Evolutionary conservation across 2,797 vertebrate genomes (phyloP), one percentile per base, ranked within the genome.

Genomic region (Onychomys arenicola): DNA sequence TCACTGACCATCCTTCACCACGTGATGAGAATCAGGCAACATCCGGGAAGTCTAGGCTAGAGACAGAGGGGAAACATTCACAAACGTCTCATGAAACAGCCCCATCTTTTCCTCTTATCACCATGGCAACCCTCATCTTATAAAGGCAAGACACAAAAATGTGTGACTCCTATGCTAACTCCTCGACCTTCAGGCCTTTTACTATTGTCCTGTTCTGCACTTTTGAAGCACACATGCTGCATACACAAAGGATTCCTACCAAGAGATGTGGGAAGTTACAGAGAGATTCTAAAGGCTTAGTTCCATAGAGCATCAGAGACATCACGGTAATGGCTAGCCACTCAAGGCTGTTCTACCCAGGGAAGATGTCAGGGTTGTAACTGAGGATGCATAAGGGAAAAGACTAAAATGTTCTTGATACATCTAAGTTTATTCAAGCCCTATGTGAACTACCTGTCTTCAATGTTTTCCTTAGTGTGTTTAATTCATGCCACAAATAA

Each of bases 141-240:
- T 78, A 92, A 95, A 97, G 65, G 57, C 88, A 81, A 40, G 21
- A 91, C 69, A 85, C 65, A 71, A 88, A 40, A 89, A 52, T 61
- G 34, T 91, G 75, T 91, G 81, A 91, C 59, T 95, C 88, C 76
- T 80, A 40, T 93, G 76, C 67, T 75, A 89, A 78, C 84, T 97
- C 88, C 75, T 97, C 65, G 34, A 91, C 90, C 90, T 96, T 95
- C 88, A 93, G 73, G 61, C 16, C 73, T 93, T n/a, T 93, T 90
- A 81, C 25, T 52, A 57, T 82, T 86, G 71, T 94, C 92, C 96
- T 86, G 69, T 89, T 92, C n/a, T 76, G 59, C 77, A 19, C 40
- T 81, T 94, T 77, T 86, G 76, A 89, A 85, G 46, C 92, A 37
- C 25, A 5, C 34, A 80, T 80, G 32, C 84, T 92, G 49, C 61